Base-by-base conservation (phyloP, 2,797 vertebrate genomes). In the Ispidina lecontei region DNA sequence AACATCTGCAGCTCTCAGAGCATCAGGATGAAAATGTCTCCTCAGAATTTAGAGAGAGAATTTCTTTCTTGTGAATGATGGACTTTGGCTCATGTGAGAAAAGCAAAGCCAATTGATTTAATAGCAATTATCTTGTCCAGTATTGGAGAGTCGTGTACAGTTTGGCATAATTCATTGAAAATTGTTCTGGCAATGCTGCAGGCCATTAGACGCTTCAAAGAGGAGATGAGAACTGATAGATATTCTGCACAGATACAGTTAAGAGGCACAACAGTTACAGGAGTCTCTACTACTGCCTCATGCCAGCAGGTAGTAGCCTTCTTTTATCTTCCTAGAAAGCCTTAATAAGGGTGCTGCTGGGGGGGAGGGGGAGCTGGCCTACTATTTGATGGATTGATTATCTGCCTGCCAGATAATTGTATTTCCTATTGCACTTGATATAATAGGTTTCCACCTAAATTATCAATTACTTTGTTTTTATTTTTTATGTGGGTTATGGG, bases 321-420 rank as follows among this genome's bases (percentile, higher is more conserved):
- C 90, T 83, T 93, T 91, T 72, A 52, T 96, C 92, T 95, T 95
- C 93, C 84, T 92, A 49, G 87, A 93, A 92, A 92, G 76, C 72
- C 76, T 59, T 83, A 89, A 70, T 75, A 93, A 72, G 79, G 80
- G 65, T 68, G 58, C 68, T 78, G 65, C 89, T 80, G 51, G 14
- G 31, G 26, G 44, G 26, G 44, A 18, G 44, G 17, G 63, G 43
- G n/a, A 63, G 6, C 43, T 18, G 46, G 46, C 58, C 69, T 82
- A 3, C 72, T 62, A 4, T 9, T 23, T 95, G 92, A 94, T 63
- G 73, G 75, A 95, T 87, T 55, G 62, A 51, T 75, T 80, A 60
- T 92, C 87, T 81, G 54, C 82, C 78, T 91, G 84, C 87, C 84
- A 78, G 87, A 86, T 96, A 95, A 96, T 95, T 96, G 91, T 95